Base-by-base conservation (phyloP, 1,140 invertebrate genomes). In the Drosophila rufa region DNA sequence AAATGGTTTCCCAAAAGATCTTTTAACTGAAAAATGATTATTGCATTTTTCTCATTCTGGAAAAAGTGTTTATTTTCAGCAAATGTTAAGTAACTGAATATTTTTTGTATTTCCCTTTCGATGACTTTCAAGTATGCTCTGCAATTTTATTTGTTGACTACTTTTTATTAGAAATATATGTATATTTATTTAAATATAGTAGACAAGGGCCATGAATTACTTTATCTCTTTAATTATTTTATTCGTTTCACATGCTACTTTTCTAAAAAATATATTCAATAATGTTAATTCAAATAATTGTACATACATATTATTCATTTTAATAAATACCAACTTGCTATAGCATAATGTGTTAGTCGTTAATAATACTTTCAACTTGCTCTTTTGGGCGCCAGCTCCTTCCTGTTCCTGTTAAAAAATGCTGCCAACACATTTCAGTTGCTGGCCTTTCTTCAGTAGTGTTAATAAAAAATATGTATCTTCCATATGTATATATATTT, bases 261-360 rank as follows among this genome's bases (percentile, higher is more conserved):
- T 75, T 85, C 85, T 90, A 90, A 90, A 81, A 87, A 89, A 89
- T 90, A 89, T 84, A 90, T 79, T 90, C 84, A 83, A 87, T 87
- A 87, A 84, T 90, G 80, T 83, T 81, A 90, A 84, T 81, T 89
- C 64, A 84, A 84, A 70, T 84, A 84, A 90, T 79, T 90, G 70
- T 89, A 89, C 83, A 86, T 87, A 55, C 22, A 86, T 74, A 79
- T 76, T 33, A 68, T 83, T 85, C 76, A 82, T 80, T 82, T 80
- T 89, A 89, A 89, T 89, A 89, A 89, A 89, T 89, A 89, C 80
- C 85, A 89, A 89, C 84, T 89, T 89, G 74, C 78, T 89, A 87
- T 86, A 87, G 84, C 80, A 82, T 89, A 89, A 62, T 78, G 81
- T 67, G 78, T 80, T 79, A 84, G 75, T 89, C 80, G 85, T 89